phyloP scores from a whole-genome alignment of 2,113 vertebrate genomes.

The Plectropomus leopardus region DNA sequence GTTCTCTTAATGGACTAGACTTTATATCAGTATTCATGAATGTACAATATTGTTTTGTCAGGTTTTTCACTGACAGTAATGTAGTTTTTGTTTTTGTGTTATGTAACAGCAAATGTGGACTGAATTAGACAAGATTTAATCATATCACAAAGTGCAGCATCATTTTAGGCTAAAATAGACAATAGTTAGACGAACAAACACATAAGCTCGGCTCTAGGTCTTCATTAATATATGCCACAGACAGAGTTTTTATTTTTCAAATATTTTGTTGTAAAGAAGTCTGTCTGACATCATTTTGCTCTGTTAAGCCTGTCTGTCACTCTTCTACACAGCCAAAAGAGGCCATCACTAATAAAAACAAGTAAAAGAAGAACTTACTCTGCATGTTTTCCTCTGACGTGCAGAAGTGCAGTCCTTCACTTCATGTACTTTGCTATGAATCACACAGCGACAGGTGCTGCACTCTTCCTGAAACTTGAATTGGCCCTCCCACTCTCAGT shows the following conservation, averaged over 20 bases:
- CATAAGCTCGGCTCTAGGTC: not conserved
- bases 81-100: not conserved
- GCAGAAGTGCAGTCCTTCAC: not conserved
- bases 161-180: not conserved
- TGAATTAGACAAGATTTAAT: not conserved
- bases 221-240: no score
- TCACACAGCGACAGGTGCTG: conserved; percentile 39
- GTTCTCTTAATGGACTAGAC: not conserved
- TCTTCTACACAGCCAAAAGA: not conserved
- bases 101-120: not conserved
- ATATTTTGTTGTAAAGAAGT: not conserved
- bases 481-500: conserved; percentile 56
- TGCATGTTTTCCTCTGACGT: conserved; percentile 58
- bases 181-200: not conserved
- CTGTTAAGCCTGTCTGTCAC: not conserved
- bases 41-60: not conserved
- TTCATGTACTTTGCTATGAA: conserved; percentile 15
- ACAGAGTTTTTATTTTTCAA: not conserved
- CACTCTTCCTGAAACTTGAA: conserved; percentile 60
- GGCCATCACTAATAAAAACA: no score
- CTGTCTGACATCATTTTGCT: no score
- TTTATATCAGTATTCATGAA: not conserved
- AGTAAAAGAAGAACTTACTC: conserved; percentile 58
- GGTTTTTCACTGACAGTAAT: not conserved
- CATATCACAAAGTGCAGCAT: not conserved